Evolutionary conservation across 2,888 invertebrate species (phyloP).

Genomic region (Trypoxylon attenuatum): DNA sequence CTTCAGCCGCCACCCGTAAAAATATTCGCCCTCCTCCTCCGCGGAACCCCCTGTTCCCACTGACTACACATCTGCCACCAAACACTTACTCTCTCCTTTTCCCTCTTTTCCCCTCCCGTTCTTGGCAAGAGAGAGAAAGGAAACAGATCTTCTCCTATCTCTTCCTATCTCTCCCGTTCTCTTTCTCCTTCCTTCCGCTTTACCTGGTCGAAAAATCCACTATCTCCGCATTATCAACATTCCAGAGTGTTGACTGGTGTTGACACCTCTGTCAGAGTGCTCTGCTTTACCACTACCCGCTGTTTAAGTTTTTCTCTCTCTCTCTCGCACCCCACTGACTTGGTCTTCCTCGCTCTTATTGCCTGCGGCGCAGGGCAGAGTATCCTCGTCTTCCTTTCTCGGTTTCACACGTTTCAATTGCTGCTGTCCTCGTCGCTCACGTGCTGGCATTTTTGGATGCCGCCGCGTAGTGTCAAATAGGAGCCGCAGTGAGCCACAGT

Average conservation of each 20-base stretch:
- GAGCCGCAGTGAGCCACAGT: too few relatives aligned
- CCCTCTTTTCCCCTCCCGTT: too few relatives aligned
- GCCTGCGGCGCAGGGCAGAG: too few relatives aligned
- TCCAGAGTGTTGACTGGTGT: slow-evolving; percentile 72
- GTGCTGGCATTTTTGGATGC: slow-evolving; percentile 21
- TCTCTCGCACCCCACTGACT: too few relatives aligned
- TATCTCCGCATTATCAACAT: slow-evolving; percentile 66
- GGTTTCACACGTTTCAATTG: background rate
- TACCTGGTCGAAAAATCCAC: slow-evolving; percentile 41
- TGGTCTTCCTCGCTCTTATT: too few relatives aligned
- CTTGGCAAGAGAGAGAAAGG: too few relatives aligned
- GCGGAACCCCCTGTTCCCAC: background rate
- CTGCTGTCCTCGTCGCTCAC: background rate
- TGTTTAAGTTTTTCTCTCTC: too few relatives aligned
- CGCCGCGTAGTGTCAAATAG: slow-evolving; percentile 43
- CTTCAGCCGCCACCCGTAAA: slow-evolving; percentile 42
- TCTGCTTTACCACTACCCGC: slow-evolving; percentile 49
- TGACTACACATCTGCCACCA: too few relatives aligned
- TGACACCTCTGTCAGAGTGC: slow-evolving; percentile 67
- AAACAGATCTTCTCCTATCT: too few relatives aligned
- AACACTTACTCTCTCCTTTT: too few relatives aligned
- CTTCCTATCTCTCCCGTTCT: too few relatives aligned
- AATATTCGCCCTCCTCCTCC: slow-evolving; percentile 35
- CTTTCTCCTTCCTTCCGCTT: background rate
- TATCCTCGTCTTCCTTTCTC: background rate